phyloP scores from a whole-genome alignment of 2,888 invertebrate species.

The Scelioninae gen. 2 region DNA sequence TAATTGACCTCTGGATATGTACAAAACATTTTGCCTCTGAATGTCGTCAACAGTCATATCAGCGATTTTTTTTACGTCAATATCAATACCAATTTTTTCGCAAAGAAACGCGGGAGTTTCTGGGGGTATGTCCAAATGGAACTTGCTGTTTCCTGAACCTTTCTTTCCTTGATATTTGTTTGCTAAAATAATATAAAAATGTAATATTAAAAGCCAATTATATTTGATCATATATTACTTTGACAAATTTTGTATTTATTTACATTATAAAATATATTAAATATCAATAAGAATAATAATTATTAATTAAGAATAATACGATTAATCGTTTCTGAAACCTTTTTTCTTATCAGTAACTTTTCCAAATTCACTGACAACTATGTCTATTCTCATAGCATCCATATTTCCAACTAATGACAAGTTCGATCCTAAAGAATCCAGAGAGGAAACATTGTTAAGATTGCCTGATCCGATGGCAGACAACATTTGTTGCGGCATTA shows the following conservation, averaged over 20 bases:
- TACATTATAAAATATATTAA: no score
- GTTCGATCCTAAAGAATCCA: constrained; percentile 93
- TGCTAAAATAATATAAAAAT: no score
- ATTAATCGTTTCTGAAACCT: constrained; percentile 60
- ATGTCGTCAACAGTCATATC: constrained; percentile 92
- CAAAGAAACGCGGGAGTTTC: constrained; percentile 94
- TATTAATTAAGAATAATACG: not conserved
- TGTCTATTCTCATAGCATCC: constrained; percentile 93
- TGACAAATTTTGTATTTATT: no score
- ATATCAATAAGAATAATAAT: constrained; percentile 8
- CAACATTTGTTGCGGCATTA: constrained; percentile 91
- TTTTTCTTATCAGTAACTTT: constrained; percentile 80
- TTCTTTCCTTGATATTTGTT: constrained; percentile 71
- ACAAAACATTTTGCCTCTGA: constrained; percentile 88
- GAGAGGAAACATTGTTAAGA: constrained; percentile 80
- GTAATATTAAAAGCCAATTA: no score
- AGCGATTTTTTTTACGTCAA: constrained; percentile 92
- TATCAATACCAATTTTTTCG: constrained; percentile 91
- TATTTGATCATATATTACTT: no score
- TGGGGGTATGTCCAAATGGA: constrained; percentile 79
- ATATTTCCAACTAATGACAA: constrained; percentile 89
- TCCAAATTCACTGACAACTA: constrained; percentile 92
- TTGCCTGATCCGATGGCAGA: constrained; percentile 76
- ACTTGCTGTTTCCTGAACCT: constrained; percentile 72
- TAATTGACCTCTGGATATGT: constrained; percentile 90